phyloP scores from a whole-genome alignment of 2,797 vertebrate species.

The Podarcis lilfordi region DNA sequence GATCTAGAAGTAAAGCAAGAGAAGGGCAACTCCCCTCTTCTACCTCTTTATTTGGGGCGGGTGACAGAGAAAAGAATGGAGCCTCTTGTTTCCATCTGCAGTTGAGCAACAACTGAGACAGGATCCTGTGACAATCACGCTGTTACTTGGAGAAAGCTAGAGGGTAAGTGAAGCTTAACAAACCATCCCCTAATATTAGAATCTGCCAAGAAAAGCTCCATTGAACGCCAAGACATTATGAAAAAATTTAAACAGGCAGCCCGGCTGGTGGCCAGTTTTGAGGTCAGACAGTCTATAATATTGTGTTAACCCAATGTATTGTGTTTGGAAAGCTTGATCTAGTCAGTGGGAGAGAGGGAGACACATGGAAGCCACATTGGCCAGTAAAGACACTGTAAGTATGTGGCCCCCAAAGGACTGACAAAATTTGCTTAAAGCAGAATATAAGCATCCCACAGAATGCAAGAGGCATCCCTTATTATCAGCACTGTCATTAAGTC shows the following conservation, averaged over 20 bases:
- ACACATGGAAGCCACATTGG: too few relatives aligned
- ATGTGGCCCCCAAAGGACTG: not conserved
- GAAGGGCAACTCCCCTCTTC: too few relatives aligned
- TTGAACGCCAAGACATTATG: constrained; percentile 28
- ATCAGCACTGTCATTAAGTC: not conserved
- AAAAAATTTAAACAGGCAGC: not conserved
- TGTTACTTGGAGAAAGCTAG: constrained; percentile 40
- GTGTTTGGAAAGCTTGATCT: not conserved
- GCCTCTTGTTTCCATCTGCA: constrained; percentile 39
- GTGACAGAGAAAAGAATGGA: constrained; percentile 24
- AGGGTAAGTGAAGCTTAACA: constrained; percentile 34
- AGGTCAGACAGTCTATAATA: not conserved
- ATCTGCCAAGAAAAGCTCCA: constrained; percentile 17
- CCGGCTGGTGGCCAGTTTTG: not conserved
- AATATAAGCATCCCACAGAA: not conserved
- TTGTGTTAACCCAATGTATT: not conserved
- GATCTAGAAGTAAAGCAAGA: not conserved
- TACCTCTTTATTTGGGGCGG: not conserved
- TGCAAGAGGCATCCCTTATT: not conserved
- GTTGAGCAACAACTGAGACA: not conserved
- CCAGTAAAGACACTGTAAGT: not conserved
- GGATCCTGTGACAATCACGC: constrained; percentile 56
- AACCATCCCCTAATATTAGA: not conserved
- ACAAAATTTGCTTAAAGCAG: not conserved
- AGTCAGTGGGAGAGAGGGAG: not conserved